phyloP scores from a whole-genome alignment of 2,797 vertebrate genomes.

The Alectoris magna region DNA sequence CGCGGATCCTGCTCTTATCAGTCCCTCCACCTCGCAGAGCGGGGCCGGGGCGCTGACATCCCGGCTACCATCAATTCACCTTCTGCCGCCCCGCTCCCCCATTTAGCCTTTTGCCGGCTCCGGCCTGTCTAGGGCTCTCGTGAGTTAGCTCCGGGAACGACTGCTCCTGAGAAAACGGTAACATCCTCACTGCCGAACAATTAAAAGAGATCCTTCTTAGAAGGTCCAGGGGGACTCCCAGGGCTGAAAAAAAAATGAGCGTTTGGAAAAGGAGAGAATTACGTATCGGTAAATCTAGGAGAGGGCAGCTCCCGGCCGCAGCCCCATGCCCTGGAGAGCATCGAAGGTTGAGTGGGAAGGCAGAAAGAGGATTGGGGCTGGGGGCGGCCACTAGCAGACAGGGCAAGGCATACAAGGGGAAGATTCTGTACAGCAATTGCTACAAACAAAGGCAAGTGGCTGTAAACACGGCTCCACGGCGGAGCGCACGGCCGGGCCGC shows the following conservation, averaged over 20 bases:
- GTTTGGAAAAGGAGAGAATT: background rate
- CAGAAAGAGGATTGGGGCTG: too few relatives aligned
- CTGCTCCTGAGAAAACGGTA: slow-evolving; percentile 80
- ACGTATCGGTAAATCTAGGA: background rate
- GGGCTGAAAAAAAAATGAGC: background rate
- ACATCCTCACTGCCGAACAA: slow-evolving; percentile 80
- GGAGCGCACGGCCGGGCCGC: slow-evolving; percentile 39
- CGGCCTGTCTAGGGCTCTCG: slow-evolving; percentile 86
- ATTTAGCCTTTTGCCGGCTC: slow-evolving; percentile 90
- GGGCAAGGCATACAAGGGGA: slow-evolving; percentile 40
- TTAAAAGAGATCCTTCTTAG: slow-evolving; percentile 75
- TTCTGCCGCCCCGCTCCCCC: slow-evolving; percentile 78
- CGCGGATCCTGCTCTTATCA: slow-evolving; percentile 73
- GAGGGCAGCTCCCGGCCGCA: background rate
- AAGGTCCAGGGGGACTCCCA: background rate
- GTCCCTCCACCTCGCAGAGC: slow-evolving; percentile 38
- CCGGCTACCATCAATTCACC: slow-evolving; percentile 85
- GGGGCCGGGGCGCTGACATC: slow-evolving; percentile 81
- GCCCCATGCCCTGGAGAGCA: too few relatives aligned
- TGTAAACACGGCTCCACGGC: slow-evolving; percentile 71
- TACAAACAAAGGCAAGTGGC: slow-evolving; percentile 81
- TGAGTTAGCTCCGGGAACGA: slow-evolving; percentile 81
- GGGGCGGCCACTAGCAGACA: background rate
- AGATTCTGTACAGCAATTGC: slow-evolving; percentile 8
- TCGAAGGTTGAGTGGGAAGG: background rate